Percentiles rank a stretch among this genome's conserved stretches.
These are phyloP conservation scores for Erethizon dorsatum DNA, from an alignment of 2,797 vertebrate species.

Conservation along the genomic window DNA sequence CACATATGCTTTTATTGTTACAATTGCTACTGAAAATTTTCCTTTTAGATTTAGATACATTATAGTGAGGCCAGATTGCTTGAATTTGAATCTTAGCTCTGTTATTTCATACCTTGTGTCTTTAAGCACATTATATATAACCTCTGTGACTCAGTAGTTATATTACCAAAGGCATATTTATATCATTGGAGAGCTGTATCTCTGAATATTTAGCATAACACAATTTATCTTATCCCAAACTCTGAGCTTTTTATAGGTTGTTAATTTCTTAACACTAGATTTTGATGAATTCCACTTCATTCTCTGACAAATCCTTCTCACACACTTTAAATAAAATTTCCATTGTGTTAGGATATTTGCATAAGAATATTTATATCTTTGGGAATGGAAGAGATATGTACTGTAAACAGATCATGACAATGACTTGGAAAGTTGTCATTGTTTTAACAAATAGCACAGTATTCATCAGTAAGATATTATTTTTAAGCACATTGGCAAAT, in stretches of 20 bases:
- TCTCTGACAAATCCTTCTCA: constrained; percentile 11
- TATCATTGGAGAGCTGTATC: background rate
- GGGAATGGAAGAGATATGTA: background rate
- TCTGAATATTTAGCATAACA: background rate
- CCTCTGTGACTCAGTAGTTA: background rate
- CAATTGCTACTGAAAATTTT: background rate
- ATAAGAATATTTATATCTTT: constrained; percentile 51
- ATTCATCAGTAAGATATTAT: constrained; percentile 16
- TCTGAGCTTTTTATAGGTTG: background rate
- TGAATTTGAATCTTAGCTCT: background rate
- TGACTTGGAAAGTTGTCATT: constrained; percentile 47
- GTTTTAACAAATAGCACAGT: constrained; percentile 5
- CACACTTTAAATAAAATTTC: constrained; percentile 40
- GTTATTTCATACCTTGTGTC: background rate
- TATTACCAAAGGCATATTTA: background rate
- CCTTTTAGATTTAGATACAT: background rate
- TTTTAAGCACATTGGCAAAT: constrained; percentile 35
- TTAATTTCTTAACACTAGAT: background rate
- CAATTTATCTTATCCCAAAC: background rate
- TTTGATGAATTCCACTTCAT: constrained; percentile 30
- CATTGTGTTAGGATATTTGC: constrained; percentile 56
- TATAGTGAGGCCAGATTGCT: too few relatives aligned
- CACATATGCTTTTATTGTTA: background rate
- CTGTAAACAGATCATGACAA: constrained; percentile 33
- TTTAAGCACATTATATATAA: background rate